Evolutionary conservation across 2,113 vertebrate genomes (phyloP), one percentile per base, ranked within the genome.

Genomic region (Cricetomys ansorgei): DNA sequence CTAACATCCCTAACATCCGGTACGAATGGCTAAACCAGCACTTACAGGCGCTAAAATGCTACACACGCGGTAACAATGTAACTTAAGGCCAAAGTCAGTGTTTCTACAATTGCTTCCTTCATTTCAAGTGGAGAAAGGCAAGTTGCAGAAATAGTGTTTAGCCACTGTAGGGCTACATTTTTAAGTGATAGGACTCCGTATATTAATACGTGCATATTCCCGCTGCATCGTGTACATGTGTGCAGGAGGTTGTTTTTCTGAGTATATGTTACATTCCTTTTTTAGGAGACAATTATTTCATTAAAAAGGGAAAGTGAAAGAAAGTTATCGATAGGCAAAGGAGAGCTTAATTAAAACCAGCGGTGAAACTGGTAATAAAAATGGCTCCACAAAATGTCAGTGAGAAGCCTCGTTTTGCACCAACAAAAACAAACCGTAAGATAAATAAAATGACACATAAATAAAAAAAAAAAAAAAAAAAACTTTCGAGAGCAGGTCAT

Each of bases 291-390:
- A 53, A 53, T 86, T 81, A 57, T 70, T 94, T 75, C 76, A 70
- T 62, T 81, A 72, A 86, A 50, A 65, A 88, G 23, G 21, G n/a
- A 9, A 70, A 37, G 1, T 59, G 23, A 91, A 92, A 62, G 59
- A 65, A 95, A 76, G 25, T 21, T 55, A 55, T 48, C 67, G 40
- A 93, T 55, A 43, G 94, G n/a, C 65, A 77, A 94, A 87, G 17
- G 43, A 57, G 34, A 67, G 25, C 19, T 89, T 93, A 65, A 93
- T 91, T 89, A 93, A 81, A 95, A 91, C 57, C 70, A 89, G 86
- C 72, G 37, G 37, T 88, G 34, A 57, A 91, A 85, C 69, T 57
- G 45, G 93, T 72, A 83, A 89, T 77, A 90, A 92, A 88, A 93
- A 59, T 37, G 25, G 29, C 57, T 86, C 64, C 45, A 53, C 29